These are phyloP conservation scores for Acromyrmex heyeri DNA, from an alignment of 1,140 invertebrate species.

Conservation along the genomic window DNA sequence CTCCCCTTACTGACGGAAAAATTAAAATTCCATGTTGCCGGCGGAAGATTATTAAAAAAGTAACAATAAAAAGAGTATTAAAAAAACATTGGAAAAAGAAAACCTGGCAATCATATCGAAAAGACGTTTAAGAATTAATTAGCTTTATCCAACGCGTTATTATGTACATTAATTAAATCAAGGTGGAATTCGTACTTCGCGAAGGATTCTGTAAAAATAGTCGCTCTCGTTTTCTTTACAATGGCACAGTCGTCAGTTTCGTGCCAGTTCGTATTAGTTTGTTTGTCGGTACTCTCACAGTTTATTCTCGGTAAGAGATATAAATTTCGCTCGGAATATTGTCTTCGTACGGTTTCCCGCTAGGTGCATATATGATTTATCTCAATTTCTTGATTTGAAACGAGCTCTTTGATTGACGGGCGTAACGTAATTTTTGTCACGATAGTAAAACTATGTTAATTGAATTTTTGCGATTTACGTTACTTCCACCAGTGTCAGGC, in stretches of 20 bases:
- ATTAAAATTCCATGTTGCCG: too few relatives aligned
- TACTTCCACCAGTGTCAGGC: background rate
- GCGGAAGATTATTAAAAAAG: too few relatives aligned
- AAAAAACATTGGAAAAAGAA: too few relatives aligned
- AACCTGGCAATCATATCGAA: too few relatives aligned
- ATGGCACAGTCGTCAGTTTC: background rate
- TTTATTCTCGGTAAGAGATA: slow-evolving; percentile 21
- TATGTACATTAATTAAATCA: background rate
- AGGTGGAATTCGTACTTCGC: background rate
- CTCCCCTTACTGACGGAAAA: too few relatives aligned
- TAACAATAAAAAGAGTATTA: too few relatives aligned
- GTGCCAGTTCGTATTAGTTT: background rate
- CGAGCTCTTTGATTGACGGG: background rate
- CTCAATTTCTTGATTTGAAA: slow-evolving; percentile 10
- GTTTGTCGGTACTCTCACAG: background rate
- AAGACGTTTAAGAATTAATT: background rate
- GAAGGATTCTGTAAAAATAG: background rate
- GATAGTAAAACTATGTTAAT: slow-evolving; percentile 34
- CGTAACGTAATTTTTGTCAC: slow-evolving; percentile 48
- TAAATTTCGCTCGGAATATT: slow-evolving; percentile 37
- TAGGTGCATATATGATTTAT: slow-evolving; percentile 16
- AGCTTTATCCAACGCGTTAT: background rate
- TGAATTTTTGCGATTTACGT: slow-evolving; percentile 47
- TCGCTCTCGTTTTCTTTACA: too few relatives aligned
- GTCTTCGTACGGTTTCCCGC: background rate